These are phyloP conservation scores for Epirrhoe tristata DNA, from an alignment of 2,888 invertebrate species.

Conservation along the genomic window DNA sequence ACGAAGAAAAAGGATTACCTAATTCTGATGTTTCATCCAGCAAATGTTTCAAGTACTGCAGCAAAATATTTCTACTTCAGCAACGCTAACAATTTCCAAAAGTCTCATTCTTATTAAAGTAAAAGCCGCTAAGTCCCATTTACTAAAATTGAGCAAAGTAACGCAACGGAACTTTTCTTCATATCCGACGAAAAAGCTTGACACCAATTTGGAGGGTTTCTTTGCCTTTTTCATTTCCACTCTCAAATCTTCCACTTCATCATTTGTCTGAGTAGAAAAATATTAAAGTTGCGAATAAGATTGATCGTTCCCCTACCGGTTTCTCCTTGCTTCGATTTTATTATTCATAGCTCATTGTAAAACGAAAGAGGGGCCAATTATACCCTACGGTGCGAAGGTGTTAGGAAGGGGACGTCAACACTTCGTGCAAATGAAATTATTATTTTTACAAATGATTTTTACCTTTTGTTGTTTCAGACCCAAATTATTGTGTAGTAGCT, in stretches of 20 bases:
- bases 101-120: constrained; percentile 14
- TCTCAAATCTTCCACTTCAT: constrained; percentile 48
- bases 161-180: constrained; percentile 42
- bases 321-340: constrained; percentile 59
- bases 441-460: constrained; percentile 3
- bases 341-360: constrained; percentile 78
- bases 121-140: constrained; percentile 36
- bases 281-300: constrained; percentile 57
- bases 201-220: constrained; percentile 46
- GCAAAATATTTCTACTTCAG: neutral
- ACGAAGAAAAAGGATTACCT: too few species aligned
- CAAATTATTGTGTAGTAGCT: neutral
- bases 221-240: constrained; percentile 48
- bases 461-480: neutral
- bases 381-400: constrained; percentile 59
- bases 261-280: constrained; percentile 57
- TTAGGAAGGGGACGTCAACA: constrained; percentile 69
- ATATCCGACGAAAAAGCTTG: constrained; percentile 46
- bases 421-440: constrained; percentile 59
- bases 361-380: constrained; percentile 70
- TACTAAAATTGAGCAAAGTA: constrained; percentile 44
- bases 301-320: constrained; percentile 54
- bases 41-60: neutral
- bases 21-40: too few species aligned
- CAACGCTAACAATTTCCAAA: constrained; percentile 11